A percentile compares a stretch with the other conserved stretches of the same genome.
Evolutionary conservation across 2,888 invertebrate genomes (phyloP).

Genomic region (Eupithecia pulchellata): DNA sequence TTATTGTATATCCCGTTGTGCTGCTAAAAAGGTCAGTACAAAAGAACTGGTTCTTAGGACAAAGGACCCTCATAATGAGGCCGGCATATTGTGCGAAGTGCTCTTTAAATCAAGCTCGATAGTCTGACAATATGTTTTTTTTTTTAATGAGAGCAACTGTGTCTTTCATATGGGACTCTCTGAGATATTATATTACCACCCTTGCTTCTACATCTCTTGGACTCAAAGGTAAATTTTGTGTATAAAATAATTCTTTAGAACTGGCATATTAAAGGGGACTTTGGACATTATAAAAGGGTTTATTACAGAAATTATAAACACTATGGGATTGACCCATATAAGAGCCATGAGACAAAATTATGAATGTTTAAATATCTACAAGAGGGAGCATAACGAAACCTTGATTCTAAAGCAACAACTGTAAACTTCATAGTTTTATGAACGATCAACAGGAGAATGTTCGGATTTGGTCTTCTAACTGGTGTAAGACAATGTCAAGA

Average conservation of each 20-base stretch:
- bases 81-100: conserved; percentile 81
- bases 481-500: conserved; percentile 5
- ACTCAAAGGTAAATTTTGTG: not conserved
- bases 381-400: not conserved
- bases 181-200: conserved; percentile 47
- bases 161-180: conserved; percentile 52
- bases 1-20: conserved; percentile 78
- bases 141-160: conserved; percentile 66
- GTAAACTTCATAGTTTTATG: not conserved
- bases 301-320: too few relatives aligned
- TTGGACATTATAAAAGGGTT: not conserved
- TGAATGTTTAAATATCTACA: not conserved
- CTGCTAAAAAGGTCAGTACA: conserved; percentile 68
- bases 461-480: not conserved
- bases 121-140: conserved; percentile 77
- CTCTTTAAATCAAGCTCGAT: conserved; percentile 73
- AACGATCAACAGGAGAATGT: not conserved
- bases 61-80: conserved; percentile 84
- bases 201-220: conserved; percentile 20
- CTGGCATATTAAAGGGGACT: conserved; percentile 3
- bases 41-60: conserved; percentile 84
- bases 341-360: not conserved
- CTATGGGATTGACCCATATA: not conserved
- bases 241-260: conserved; percentile 12
- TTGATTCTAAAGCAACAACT: not conserved